Evolutionary conservation across 1,140 invertebrate genomes (phyloP).

Genomic region (Drosophila tani): DNA sequence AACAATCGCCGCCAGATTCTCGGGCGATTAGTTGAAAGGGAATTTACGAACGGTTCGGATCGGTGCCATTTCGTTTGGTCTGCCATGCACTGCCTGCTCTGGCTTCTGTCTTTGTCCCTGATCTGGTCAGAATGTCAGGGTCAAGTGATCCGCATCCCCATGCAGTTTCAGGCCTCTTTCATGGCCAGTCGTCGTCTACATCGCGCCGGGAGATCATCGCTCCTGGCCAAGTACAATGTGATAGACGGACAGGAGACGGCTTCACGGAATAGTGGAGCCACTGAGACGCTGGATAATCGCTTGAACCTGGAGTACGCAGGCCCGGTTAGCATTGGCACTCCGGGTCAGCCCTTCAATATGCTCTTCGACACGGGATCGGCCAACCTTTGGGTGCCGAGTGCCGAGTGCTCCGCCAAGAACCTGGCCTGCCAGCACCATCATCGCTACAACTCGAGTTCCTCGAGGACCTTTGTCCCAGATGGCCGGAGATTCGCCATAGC

Average conservation of each 20-base stretch:
- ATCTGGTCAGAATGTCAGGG: background rate
- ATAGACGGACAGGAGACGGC: background rate
- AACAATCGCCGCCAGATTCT: constrained; percentile 39
- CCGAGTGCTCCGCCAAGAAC: constrained; percentile 36
- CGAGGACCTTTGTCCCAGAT: constrained; percentile 38
- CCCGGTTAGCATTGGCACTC: constrained; percentile 95
- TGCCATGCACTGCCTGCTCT: constrained; percentile 11
- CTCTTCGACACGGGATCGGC: constrained; percentile 59
- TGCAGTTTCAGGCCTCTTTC: constrained; percentile 45
- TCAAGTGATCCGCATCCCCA: constrained; percentile 40
- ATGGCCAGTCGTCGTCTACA: constrained; percentile 46
- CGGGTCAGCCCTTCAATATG: constrained; percentile 89
- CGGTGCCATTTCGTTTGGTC: constrained; percentile 1
- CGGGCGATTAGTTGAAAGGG: constrained; percentile 27
- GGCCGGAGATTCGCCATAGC: constrained; percentile 43
- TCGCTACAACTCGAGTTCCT: constrained; percentile 45
- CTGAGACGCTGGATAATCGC: constrained; percentile 40
- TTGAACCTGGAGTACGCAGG: constrained; percentile 86
- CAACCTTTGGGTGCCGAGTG: constrained; percentile 59
- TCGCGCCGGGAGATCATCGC: constrained; percentile 20
- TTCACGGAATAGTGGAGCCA: constrained; percentile 27
- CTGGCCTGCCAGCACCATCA: constrained; percentile 53
- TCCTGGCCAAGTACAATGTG: constrained; percentile 48
- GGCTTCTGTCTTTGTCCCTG: constrained; percentile 19
- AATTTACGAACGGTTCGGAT: constrained; percentile 31